phyloP scores from a whole-genome alignment of 2,797 vertebrate species.

The Takifugu ocellatus region DNA sequence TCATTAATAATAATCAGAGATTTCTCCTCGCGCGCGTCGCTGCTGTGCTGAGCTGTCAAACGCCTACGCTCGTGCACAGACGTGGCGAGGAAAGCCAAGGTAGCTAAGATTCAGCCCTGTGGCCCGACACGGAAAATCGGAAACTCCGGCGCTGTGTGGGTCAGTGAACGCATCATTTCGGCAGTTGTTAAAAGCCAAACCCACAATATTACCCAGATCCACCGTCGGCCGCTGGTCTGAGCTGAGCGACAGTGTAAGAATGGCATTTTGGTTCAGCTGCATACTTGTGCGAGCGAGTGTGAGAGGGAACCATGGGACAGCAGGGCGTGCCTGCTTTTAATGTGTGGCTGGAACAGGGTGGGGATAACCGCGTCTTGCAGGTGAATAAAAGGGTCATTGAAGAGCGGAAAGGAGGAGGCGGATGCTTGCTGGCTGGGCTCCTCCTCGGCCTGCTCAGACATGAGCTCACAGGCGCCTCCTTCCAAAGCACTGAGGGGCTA shows the following conservation, averaged over 20 bases:
- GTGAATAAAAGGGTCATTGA: constrained; percentile 78
- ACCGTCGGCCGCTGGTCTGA: neutral
- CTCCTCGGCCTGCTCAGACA: constrained; percentile 38
- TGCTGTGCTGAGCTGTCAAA: too few relatives aligned
- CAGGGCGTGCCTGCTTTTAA: constrained; percentile 74
- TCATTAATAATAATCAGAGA: neutral
- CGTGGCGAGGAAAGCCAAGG: too few relatives aligned
- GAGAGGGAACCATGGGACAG: constrained; percentile 17
- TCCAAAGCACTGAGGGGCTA: constrained; percentile 36
- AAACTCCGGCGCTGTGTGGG: neutral
- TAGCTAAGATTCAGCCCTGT: too few relatives aligned
- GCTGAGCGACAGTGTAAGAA: neutral
- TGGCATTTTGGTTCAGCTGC: constrained; percentile 17
- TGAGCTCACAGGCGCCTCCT: constrained; percentile 60
- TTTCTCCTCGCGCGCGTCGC: neutral
- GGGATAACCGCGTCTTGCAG: constrained; percentile 51
- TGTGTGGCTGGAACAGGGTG: constrained; percentile 72
- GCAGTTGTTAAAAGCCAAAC: too few relatives aligned
- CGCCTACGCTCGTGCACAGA: too few relatives aligned
- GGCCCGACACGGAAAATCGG: too few relatives aligned
- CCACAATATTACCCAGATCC: neutral
- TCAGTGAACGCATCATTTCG: neutral
- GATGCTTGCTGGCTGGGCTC: constrained; percentile 31
- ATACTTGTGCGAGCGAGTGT: constrained; percentile 40
- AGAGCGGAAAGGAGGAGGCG: constrained; percentile 44